Conservation (phyloP, 2,113 vertebrate species). For the Asarcornis scutulata region DNA sequence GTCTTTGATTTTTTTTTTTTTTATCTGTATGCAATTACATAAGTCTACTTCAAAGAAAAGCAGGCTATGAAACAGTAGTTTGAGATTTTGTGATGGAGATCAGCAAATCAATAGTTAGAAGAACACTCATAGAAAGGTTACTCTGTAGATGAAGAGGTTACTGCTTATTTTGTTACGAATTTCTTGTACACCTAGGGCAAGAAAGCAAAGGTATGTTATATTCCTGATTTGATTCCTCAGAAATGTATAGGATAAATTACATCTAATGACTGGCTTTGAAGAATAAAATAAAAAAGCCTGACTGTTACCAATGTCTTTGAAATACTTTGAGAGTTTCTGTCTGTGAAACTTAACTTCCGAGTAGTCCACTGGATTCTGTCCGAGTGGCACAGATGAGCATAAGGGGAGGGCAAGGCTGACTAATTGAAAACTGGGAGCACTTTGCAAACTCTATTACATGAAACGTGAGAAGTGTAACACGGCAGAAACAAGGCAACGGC, state of each 20-base stretch:
- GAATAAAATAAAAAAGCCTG: neutral
- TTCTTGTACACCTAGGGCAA: neutral
- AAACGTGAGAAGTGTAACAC: constrained; percentile 88
- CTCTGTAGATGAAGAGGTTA: constrained; percentile 30
- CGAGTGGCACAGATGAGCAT: constrained; percentile 58
- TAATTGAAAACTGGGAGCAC: constrained; percentile 91
- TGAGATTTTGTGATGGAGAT: constrained; percentile 8
- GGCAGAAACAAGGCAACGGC: constrained; percentile 83
- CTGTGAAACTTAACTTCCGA: neutral
- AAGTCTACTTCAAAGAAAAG: constrained; percentile 55
- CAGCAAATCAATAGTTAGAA: constrained; percentile 18
- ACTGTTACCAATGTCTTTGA: neutral
- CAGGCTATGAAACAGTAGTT: constrained; percentile 31
- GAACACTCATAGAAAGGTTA: neutral
- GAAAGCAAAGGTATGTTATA: neutral
- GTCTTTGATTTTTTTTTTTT: neutral
- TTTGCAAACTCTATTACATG: constrained; percentile 88
- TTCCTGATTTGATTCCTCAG: neutral
- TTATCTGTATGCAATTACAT: neutral
- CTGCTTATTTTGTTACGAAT: neutral
- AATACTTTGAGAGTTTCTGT: neutral
- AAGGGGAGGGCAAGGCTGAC: constrained; percentile 73
- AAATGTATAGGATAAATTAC: neutral
- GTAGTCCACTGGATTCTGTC: constrained; percentile 32
- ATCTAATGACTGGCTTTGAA: neutral